A percentile compares a stretch with the other conserved stretches of the same genome.
Evolutionary conservation across 1,140 invertebrate genomes (phyloP).

Genomic region (Aphaenogaster rudis): DNA sequence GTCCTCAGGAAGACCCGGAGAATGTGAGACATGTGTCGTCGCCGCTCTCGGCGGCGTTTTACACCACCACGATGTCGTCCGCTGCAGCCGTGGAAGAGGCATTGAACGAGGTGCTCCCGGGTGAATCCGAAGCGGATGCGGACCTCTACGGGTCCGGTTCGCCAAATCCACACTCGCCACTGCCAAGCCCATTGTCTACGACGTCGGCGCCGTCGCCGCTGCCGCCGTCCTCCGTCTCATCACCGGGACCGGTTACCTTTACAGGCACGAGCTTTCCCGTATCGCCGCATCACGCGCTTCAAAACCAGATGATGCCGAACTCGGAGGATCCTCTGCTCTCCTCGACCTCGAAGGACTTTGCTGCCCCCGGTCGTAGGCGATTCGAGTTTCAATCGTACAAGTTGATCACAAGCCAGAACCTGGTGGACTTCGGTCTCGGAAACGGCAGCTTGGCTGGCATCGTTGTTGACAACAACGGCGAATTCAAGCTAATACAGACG

Average conservation of each 20-base stretch:
- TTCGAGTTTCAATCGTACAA: conserved; percentile 90
- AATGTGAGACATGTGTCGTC: conserved; percentile 90
- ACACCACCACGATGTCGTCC: conserved; percentile 94
- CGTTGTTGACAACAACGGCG: conserved; percentile 89
- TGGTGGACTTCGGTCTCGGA: conserved; percentile 88
- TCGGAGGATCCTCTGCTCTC: conserved; percentile 94
- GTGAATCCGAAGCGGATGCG: conserved; percentile 89
- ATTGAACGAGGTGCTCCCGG: conserved; percentile 92
- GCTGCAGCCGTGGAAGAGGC: conserved; percentile 94
- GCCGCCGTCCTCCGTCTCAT: conserved; percentile 87
- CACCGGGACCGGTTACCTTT: conserved; percentile 87
- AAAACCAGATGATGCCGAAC: conserved; percentile 94
- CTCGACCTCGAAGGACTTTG: conserved; percentile 93
- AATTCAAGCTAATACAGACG: conserved; percentile 89
- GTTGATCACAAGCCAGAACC: conserved; percentile 88
- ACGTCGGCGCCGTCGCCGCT: conserved; percentile 89
- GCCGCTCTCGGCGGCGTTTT: conserved; percentile 93
- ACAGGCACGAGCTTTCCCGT: conserved; percentile 86
- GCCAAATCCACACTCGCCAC: conserved; percentile 89
- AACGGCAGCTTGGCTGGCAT: conserved; percentile 88
- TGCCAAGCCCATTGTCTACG: conserved; percentile 89
- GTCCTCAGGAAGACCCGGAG: conserved; percentile 87
- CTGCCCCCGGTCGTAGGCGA: conserved; percentile 88
- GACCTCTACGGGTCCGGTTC: conserved; percentile 88
- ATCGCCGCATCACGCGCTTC: conserved; percentile 88